Evolutionary conservation across 2,113 vertebrate genomes (phyloP), one percentile per base, ranked within the genome.

Genomic region (Xenopus tropicalis): DNA sequence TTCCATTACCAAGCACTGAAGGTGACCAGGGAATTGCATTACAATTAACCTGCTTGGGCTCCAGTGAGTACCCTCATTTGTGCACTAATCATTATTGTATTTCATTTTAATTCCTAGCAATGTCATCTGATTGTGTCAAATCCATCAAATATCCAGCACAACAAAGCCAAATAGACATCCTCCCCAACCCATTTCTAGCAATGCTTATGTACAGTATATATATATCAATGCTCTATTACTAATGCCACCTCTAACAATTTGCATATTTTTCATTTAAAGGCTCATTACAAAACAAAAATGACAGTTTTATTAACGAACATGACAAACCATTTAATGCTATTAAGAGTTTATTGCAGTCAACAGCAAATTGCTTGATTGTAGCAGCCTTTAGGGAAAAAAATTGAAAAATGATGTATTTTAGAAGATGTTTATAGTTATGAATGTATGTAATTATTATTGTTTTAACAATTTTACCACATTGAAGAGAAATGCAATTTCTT

Each of bases 221-320:
- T 63, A 70, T 71, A 23, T 20, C 23, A 37, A 19, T 19, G 21
- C 46, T 22, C 46, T 10, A 64, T 71, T 71, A 42, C 70, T 54
- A 71, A 71, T 71, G 44, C 46, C 19, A 37, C 29, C 29, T 37
- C 29, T 9, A 37, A 7, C 6, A 63, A 71, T 71, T 63, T 71
- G 62, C 70, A 71, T 71, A 64, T 63, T 71, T 71, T 37, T 71
- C 70, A 71, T 71, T 64, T 63, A 71, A 71, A 63, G 12, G 62
- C 17, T 71, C 59, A 71, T 71, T 64, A 71, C 59, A 71, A 63
- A 37, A 71, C n/a, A 21, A 71, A 61, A 63, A 71, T 63, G 70
- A 19, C 43, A 54, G 46, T 51, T 52, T 71, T 25, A 71, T 71
- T 37, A 71, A 29, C 19, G 59, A 20, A 63, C 37, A 46, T 17